Evolutionary conservation across 1,140 invertebrate genomes (phyloP), one percentile per base, ranked within the genome.

Genomic region (Parasteatoda tepidariorum): DNA sequence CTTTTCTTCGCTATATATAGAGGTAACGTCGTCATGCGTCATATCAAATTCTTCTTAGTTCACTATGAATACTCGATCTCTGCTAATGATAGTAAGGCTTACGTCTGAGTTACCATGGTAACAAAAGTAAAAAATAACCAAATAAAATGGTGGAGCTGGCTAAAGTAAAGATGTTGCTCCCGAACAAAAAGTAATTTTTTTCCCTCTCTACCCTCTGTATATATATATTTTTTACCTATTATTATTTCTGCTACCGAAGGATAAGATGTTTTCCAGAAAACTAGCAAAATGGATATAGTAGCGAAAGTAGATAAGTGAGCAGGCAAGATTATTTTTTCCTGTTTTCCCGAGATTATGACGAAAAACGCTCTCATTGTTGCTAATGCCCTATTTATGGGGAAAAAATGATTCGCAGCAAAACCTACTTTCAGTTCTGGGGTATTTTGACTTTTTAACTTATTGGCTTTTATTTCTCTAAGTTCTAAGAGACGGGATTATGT

Each of bases 141-240:
- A 38, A 24, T 38, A 48, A 26, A 68, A 24, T 68, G 22, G 66
- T n/a, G 18, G 31, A 18, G 11, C 5, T 66, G 64, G 4, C 9
- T 18, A 41, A 31, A 68, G 28, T 38, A 68, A 24, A 38, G 38
- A 6, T 31, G 62, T 33, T 33, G 30, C 34, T 64, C 22, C 15
- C 34, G 62, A 9, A n/a, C 62, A 33, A 31, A 33, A 64, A 64
- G 34, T 0, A 22, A 18, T 13, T 24, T 59, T 7, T 22, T 33
- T 33, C 7, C 28, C 28, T 24, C 26, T 68, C 0, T 6, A 3
- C 15, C n/a, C 22, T 6, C 4, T 41, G 22, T 22, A 15, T 41
- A 38, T 38, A 68, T 68, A 34, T 22, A 28, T 41, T 68, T 68
- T 68, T 68, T 68, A 68, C 33, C 34, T 31, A 68, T 68, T 68